Conservation (phyloP, 2,888 invertebrate genomes). For the Nineta flava region DNA sequence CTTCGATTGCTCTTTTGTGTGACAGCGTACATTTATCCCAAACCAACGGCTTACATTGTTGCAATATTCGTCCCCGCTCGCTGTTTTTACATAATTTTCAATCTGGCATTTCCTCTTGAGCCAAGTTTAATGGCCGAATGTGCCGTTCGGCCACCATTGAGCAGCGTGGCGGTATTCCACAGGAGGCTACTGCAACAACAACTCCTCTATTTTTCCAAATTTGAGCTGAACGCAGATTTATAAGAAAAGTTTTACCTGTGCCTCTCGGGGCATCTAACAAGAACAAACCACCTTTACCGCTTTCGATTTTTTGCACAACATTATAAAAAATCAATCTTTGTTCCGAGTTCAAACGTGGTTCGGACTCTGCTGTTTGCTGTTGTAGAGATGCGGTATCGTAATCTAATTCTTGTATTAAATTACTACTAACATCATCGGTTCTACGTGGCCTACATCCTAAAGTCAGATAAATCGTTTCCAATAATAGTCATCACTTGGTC, state of each 20-base stretch:
- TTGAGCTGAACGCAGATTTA: no score
- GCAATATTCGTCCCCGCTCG: constrained; percentile 4
- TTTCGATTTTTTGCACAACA: neutral
- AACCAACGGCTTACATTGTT: constrained; percentile 12
- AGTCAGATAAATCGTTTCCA: neutral
- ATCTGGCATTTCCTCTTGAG: neutral
- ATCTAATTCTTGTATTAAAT: neutral
- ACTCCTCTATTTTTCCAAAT: no score
- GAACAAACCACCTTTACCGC: constrained; percentile 6
- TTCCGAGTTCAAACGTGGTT: neutral
- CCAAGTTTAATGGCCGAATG: constrained; percentile 4
- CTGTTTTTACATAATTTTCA: no score
- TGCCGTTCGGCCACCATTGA: constrained; percentile 5
- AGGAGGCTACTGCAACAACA: no score
- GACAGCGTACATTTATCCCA: constrained; percentile 15
- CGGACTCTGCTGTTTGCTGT: neutral
- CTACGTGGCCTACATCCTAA: neutral
- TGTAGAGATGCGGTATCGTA: neutral
- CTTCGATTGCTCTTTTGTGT: constrained; percentile 12
- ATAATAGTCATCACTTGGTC: neutral
- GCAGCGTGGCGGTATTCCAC: constrained; percentile 5
- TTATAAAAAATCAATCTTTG: neutral
- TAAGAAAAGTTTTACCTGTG: no score
- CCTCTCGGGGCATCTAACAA: no score
- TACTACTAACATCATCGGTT: neutral